A percentile compares a stretch with the other conserved stretches of the same genome.
These are phyloP conservation scores for Amorpha juglandis DNA, from an alignment of 2,888 invertebrate species.

Conservation along the genomic window DNA sequence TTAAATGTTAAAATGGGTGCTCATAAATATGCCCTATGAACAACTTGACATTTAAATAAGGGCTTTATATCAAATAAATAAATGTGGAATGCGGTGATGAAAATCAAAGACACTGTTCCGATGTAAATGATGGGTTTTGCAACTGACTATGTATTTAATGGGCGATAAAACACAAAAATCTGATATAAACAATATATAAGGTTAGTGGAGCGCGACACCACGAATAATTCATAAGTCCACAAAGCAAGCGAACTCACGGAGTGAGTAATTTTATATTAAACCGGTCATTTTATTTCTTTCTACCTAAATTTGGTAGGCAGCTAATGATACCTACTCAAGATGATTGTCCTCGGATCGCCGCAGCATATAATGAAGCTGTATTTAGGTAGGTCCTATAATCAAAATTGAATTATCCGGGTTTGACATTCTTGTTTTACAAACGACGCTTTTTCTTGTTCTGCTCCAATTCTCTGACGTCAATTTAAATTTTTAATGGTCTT, in stretches of 20 bases:
- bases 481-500: constrained; percentile 40
- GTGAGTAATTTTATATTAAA: constrained; percentile 75
- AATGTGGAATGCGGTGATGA: constrained; percentile 1
- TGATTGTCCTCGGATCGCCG: constrained; percentile 81
- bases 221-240: constrained; percentile 46
- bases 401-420: constrained; percentile 83
- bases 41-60: constrained; percentile 69
- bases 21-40: constrained; percentile 73
- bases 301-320: constrained; percentile 71
- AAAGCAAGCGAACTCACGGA: constrained; percentile 69
- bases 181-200: constrained; percentile 15
- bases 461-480: constrained; percentile 75
- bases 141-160: constrained; percentile 3
- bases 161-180: constrained; percentile 15
- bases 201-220: constrained; percentile 34
- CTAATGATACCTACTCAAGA: constrained; percentile 81
- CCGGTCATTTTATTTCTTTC: constrained; percentile 74
- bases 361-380: constrained; percentile 77
- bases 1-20: constrained; percentile 77
- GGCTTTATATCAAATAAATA: constrained; percentile 42
- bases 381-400: constrained; percentile 83
- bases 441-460: constrained; percentile 78
- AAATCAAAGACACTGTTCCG: constrained; percentile 13
- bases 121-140: constrained; percentile 10
- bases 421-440: constrained; percentile 78